Evolutionary conservation across 2,113 vertebrate species (phyloP).

Genomic region (Zootoca vivipara): DNA sequence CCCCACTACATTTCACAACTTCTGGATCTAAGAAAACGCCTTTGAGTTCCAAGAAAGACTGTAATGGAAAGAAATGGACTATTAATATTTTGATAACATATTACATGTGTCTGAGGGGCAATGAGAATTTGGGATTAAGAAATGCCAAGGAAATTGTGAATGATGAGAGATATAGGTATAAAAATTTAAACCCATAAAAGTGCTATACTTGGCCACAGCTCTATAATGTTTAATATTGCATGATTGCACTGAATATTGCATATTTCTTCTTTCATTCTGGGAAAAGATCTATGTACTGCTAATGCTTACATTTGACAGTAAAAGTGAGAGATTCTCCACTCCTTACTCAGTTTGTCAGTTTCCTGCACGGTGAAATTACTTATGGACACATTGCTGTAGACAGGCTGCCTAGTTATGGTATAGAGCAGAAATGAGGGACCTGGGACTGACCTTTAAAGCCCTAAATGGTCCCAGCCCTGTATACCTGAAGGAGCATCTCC

Average conservation of each 20-base stretch:
- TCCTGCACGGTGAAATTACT: conserved; percentile 1
- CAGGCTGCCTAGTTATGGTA: not conserved
- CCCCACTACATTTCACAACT: not conserved
- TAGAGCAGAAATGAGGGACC: no score
- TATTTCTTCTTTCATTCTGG: not conserved
- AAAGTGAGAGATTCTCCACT: not conserved
- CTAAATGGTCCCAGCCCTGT: no score
- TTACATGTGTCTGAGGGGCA: not conserved
- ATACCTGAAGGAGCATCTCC: no score
- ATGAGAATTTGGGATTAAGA: conserved; percentile 17
- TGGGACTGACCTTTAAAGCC: no score
- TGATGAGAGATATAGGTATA: not conserved
- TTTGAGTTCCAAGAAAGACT: not conserved
- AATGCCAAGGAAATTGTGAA: not conserved
- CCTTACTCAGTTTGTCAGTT: conserved; percentile 1
- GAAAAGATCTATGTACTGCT: conserved; percentile 8
- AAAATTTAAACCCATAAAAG: not conserved
- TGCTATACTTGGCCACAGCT: not conserved
- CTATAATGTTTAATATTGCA: conserved; percentile 18
- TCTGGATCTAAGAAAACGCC: not conserved
- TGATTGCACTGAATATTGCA: conserved; percentile 18
- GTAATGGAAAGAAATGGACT: not conserved
- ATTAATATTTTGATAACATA: conserved; percentile 15
- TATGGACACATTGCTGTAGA: not conserved
- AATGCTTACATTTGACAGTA: not conserved